Conservation (phyloP, 1,140 invertebrate genomes). For the Drosophila nigrodunni region DNA sequence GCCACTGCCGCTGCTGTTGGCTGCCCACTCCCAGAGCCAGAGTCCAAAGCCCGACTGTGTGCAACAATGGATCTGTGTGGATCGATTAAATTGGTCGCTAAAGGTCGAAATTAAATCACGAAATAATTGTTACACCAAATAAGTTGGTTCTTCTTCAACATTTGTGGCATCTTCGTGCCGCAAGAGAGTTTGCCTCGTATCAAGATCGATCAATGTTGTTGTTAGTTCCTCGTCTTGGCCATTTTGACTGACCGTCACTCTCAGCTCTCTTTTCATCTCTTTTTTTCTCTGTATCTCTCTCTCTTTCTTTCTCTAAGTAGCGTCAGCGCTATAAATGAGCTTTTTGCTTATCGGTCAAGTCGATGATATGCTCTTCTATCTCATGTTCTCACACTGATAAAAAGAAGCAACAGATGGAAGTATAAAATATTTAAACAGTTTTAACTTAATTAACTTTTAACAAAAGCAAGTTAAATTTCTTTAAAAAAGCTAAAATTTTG, state of each 20-base stretch:
- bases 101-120: constrained; percentile 84
- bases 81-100: constrained; percentile 84
- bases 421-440: too few species aligned
- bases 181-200: constrained; percentile 10
- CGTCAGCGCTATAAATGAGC: constrained; percentile 18
- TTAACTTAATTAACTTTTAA: too few species aligned
- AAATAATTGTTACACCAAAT: constrained; percentile 84
- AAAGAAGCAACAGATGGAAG: too few species aligned
- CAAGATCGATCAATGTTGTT: constrained; percentile 33
- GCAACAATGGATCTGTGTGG: constrained; percentile 72
- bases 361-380: constrained; percentile 9
- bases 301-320: background rate
- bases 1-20: constrained; percentile 31
- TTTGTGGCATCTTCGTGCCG: constrained; percentile 57
- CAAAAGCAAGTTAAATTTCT: too few species aligned
- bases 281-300: background rate
- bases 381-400: background rate
- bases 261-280: background rate
- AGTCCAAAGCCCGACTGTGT: constrained; percentile 45
- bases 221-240: constrained; percentile 2
- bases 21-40: constrained; percentile 58
- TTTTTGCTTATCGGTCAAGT: constrained; percentile 6
- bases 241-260: constrained; percentile 37
- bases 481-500: too few species aligned
- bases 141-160: constrained; percentile 66